Base-by-base conservation (phyloP, 2,888 invertebrate genomes). In the Lasioglossum pauxillum region DNA sequence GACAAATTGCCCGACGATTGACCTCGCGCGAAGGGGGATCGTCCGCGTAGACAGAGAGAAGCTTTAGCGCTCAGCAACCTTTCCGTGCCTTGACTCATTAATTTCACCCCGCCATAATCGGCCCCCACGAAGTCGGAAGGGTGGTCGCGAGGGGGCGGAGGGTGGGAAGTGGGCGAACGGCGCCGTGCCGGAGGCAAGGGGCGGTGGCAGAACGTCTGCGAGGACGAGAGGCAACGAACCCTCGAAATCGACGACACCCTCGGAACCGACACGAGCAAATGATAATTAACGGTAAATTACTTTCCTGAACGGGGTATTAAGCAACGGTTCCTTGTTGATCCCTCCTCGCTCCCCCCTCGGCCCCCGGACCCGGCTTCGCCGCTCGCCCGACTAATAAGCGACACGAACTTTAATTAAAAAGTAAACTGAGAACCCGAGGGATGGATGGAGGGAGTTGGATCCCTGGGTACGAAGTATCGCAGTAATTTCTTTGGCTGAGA, bases 1-100 rank as follows among this genome's bases (percentile, higher is more conserved):
- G 92, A 92, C 92, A 92, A 92, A 92, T 92, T 92, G 89, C 88
- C 86, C 87, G 90, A 90, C 90, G 90, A 92, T 92, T 92, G 90
- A 88, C 88, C 85, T 78, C 81, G 60, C 78, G 74, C 87, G 73
- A 84, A 84, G 84, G 83, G 69, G 76, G 53, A 78, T 80, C 79
- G 60, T 67, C 38, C 82, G 76, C 87, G 81, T 82, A 83, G 81
- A 87, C 90, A 85, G 87, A 83, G 82, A 74, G 78, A 82, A 85
- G 81, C 82, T 89, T 86, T 80, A 67, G 44, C 84, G 77, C 64
- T 57, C 41, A 80, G 75, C 49, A 67, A 44, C 79, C 84, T 76
- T 88, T 75, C 79, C 86, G 82, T 86, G 78, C 75, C 80, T 80
- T 90, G 78, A 86, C 82, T 90, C 91, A 89, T 92, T 91, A 91